Evolutionary conservation across 2,113 vertebrate genomes (phyloP).

Genomic region (Fukomys damarensis): DNA sequence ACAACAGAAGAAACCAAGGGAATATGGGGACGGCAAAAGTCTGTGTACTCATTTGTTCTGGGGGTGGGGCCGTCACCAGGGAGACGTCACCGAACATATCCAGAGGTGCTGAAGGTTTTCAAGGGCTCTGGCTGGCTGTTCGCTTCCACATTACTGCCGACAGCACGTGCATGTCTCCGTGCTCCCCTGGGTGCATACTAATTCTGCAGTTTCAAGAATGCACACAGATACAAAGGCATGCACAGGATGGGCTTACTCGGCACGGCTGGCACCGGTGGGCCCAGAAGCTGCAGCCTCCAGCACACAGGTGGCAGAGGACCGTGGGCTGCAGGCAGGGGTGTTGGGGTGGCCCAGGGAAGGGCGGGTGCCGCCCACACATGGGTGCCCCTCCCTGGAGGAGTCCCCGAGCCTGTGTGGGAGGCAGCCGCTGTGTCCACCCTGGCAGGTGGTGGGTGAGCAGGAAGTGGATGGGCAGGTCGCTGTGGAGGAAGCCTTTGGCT

Average conservation of each 20-base stretch:
- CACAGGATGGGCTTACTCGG: background rate
- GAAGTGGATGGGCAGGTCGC: background rate
- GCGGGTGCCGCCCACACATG: background rate
- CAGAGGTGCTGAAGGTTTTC: background rate
- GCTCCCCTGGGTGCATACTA: fast-evolving
- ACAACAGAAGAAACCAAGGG: background rate
- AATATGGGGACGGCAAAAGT: background rate
- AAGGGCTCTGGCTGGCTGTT: background rate
- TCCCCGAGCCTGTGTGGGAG: background rate
- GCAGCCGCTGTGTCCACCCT: background rate
- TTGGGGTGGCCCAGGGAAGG: background rate
- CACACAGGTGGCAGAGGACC: background rate
- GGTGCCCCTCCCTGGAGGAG: background rate
- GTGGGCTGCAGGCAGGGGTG: fast-evolving
- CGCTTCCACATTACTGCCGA: no score
- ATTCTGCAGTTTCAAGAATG: background rate
- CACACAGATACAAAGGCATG: background rate
- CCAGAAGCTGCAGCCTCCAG: background rate
- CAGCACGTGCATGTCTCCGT: fast-evolving
- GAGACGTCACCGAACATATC: background rate
- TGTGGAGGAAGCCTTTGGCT: background rate
- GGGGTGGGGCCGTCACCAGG: background rate
- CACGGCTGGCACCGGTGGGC: fast-evolving
- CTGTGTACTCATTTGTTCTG: background rate
- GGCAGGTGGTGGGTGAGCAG: background rate